Base-by-base conservation (phyloP, 2,113 vertebrate genomes). In the Pampusana beccarii region DNA sequence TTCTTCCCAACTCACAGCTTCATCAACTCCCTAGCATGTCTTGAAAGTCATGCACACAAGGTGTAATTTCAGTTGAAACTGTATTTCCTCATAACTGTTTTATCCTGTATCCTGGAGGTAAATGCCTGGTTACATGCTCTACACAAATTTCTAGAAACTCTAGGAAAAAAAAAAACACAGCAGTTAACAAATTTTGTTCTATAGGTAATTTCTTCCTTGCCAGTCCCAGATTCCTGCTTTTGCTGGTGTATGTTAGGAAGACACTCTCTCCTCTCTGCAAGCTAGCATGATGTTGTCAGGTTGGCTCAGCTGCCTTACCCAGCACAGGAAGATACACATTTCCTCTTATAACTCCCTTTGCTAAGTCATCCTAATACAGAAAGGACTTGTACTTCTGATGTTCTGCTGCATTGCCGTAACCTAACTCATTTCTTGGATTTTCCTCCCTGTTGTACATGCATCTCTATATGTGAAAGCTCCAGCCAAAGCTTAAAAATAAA, bases 1-100 rank as follows among this genome's bases (percentile, higher is more conserved):
- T 67, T 88, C 36, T 80, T 77, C 67, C 51, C 60, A 88, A 21
- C 29, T 93, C 72, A 70, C 75, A 72, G 66, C 54, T 96, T 70
- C 91, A 70, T 50, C 73, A 75, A 9, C 46, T 73, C 56, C 58
- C n/a, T 65, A 57, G 50, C 81, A 86, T 3, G 24, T 28, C 77
- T 69, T 89, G 53, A 85, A 48, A 88, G 70, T 62, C 61, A 58
- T 20, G 23, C 19, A 91, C 38, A 80, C 10, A 60, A 86, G 48
- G 85, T 62, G 85, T 40, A 94, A 88, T 61, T 44, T 94, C 60
- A 95, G 40, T n/a, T 90, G 65, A 94, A 90, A 82, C 4, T 85
- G 54, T 73, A 80, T 42, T 92, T 66, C 86, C 64, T 62, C 86
- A 88, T 34, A 64, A 84, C 53, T 86, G 36, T 74, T 91, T 60